Conservation (phyloP, 1,140 invertebrate species). For the Ooceraea biroi region DNA sequence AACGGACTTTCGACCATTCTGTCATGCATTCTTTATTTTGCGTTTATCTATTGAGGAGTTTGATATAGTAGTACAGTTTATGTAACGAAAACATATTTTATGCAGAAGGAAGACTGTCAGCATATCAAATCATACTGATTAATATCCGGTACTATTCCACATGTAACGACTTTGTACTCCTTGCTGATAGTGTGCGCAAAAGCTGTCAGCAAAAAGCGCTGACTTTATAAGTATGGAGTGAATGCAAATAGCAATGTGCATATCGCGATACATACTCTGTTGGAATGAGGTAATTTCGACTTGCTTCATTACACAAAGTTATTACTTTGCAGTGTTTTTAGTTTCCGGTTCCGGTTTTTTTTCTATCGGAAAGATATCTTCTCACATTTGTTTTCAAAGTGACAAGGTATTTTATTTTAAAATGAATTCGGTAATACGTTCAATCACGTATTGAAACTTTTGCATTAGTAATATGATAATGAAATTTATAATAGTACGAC, state of each 20-base stretch:
- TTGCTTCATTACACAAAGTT: slow-evolving; percentile 57
- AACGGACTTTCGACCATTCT: slow-evolving; percentile 8
- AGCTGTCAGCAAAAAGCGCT: slow-evolving; percentile 39
- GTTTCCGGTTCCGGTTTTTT: slow-evolving; percentile 46
- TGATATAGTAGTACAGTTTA: slow-evolving; percentile 2
- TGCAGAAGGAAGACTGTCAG: slow-evolving; percentile 29
- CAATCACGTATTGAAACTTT: background rate
- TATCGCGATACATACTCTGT: slow-evolving; percentile 50
- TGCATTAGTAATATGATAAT: background rate
- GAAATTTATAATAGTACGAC: background rate
- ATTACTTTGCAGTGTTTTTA: slow-evolving; percentile 37
- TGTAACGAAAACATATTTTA: slow-evolving; percentile 29
- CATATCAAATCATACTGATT: slow-evolving; percentile 47
- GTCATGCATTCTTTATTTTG: slow-evolving; percentile 20
- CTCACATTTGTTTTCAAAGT: background rate
- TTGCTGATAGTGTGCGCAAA: slow-evolving; percentile 30
- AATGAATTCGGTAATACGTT: background rate
- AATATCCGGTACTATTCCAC: slow-evolving; percentile 44
- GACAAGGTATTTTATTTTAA: too few species aligned
- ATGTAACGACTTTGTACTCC: slow-evolving; percentile 50
- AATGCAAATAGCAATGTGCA: slow-evolving; percentile 50
- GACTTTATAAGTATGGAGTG: slow-evolving; percentile 18
- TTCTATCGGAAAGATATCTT: slow-evolving; percentile 22
- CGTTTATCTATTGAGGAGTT: background rate
- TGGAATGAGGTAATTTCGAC: slow-evolving; percentile 42